These are phyloP conservation scores for Margarornis squamiger DNA, from an alignment of 2,797 vertebrate genomes.

Conservation along the genomic window DNA sequence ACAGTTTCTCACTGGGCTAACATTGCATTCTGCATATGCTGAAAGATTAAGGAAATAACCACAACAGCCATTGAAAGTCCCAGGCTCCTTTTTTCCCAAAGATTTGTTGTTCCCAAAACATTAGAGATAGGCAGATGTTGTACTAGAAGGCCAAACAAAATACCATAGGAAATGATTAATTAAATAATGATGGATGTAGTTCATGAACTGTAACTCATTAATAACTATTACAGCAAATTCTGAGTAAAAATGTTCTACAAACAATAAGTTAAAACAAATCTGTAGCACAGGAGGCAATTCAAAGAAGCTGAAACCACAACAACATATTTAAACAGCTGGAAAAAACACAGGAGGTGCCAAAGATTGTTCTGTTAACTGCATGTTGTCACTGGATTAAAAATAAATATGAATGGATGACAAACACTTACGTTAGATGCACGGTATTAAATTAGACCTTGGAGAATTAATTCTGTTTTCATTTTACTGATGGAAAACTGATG, in stretches of 20 bases:
- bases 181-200: conserved; percentile 25
- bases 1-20: background rate
- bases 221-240: conserved; percentile 46
- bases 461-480: background rate
- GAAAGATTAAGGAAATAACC: background rate
- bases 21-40: background rate
- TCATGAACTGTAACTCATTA: conserved; percentile 16
- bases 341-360: conserved; percentile 49
- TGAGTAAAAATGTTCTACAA: conserved; percentile 57
- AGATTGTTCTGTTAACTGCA: conserved; percentile 16
- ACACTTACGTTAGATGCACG: background rate
- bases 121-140: background rate
- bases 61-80: background rate
- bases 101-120: background rate
- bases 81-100: background rate
- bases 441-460: background rate
- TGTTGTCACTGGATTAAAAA: conserved; percentile 59
- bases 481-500: background rate
- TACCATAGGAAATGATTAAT: background rate
- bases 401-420: conserved; percentile 31
- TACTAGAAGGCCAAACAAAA: conserved; percentile 22
- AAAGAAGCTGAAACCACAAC: conserved; percentile 52
- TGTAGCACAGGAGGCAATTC: conserved; percentile 38
- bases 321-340: conserved; percentile 70
- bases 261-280: conserved; percentile 63